Base-by-base conservation (phyloP, 2,888 invertebrate genomes). In the Volucella bombylans region DNA sequence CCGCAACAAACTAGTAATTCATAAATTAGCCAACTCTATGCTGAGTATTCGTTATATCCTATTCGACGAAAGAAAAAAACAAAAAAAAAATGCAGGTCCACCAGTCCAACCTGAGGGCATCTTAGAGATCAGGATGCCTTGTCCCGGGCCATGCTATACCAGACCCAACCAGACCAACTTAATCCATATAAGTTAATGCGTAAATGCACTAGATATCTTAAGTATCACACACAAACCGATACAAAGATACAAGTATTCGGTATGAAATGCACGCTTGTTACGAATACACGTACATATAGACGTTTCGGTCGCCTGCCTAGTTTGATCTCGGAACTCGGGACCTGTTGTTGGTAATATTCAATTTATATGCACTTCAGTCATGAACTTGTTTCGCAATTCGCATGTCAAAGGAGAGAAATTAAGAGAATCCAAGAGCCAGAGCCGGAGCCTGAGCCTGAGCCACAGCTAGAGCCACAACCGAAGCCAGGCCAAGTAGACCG, bases 321-420 rank as follows among this genome's bases (percentile, higher is more conserved):
- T 55, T 78, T 82, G 72, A 72, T 78, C 71, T 76, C 12, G 52
- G 8, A 45, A 10, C 52, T 52, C 15, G 41, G 71, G 85, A 85
- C 85, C 85, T 85, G 85, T 85, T 85, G 80, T 85, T 85, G 80
- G 85, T 85, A 85, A 85, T 80, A 85, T 85, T 85, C 85, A 80
- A 85, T 85, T 85, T 85, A 85, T 85, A 80, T 85, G 80, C 80
- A 80, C 85, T 80, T 85, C 80, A 85, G 82, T 86, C 80, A 78
- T 86, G 86, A 82, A 86, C 86, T 82, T 86, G 86, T 86, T 86
- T 86, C 82, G 82, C 86, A 86, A 31, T 86, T 78, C 82, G 74
- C 74, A 85, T 80, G 76, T 85, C 85, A 85, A 82, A 82, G 82
- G 82, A 82, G 82, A 86, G 78, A 86, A 82, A 86, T 82, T 82